phyloP scores from a whole-genome alignment of 1,140 invertebrate species.

The Melanaphis sacchari region DNA sequence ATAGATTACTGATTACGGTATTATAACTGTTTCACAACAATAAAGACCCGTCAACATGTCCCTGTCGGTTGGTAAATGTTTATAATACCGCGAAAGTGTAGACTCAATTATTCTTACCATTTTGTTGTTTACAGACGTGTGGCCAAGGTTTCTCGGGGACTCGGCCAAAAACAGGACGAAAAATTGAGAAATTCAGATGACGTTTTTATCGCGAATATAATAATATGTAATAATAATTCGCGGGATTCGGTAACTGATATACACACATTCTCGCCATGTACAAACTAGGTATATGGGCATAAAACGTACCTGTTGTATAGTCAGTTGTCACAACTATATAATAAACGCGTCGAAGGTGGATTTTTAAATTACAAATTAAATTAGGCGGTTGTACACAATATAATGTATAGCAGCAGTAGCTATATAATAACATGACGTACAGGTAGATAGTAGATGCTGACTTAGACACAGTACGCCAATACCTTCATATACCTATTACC shows the following conservation, averaged over 20 bases:
- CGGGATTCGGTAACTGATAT: neutral
- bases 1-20: neutral
- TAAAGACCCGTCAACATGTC: neutral
- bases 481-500: neutral
- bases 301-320: neutral
- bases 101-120: neutral
- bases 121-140: neutral
- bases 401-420: neutral
- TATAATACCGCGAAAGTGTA: neutral
- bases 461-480: neutral
- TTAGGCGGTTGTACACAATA: neutral
- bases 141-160: neutral
- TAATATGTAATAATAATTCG: neutral
- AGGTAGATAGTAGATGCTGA: neutral
- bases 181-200: neutral
- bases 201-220: neutral
- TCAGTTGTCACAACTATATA: neutral
- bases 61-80: neutral
- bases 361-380: constrained; percentile 51
- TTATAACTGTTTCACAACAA: neutral
- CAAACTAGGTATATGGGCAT: too few species aligned
- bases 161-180: neutral
- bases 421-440: neutral
- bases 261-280: neutral
- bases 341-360: neutral